phyloP scores from a whole-genome alignment of 2,888 invertebrate genomes.

The Abscondita cerata region DNA sequence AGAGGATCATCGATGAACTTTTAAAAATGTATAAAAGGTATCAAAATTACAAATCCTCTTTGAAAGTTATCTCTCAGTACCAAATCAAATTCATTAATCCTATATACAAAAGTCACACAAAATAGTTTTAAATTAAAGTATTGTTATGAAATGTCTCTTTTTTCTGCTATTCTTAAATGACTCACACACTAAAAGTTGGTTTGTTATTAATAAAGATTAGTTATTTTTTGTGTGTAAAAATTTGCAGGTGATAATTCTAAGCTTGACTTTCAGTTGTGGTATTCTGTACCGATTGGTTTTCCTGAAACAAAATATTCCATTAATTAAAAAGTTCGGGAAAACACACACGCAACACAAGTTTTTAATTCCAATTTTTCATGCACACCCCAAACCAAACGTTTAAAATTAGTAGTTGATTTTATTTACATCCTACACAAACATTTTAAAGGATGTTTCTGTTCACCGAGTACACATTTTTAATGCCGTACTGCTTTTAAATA shows the following conservation, averaged over 20 bases:
- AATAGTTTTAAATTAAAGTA: conserved; percentile 10
- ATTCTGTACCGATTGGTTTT: conserved; percentile 66
- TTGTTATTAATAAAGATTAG: conserved; percentile 53
- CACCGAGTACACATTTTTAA: too few species aligned
- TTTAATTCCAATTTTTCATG: too few species aligned
- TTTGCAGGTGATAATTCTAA: conserved; percentile 48
- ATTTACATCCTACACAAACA: too few species aligned
- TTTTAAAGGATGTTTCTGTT: too few species aligned
- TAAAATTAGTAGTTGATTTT: too few species aligned
- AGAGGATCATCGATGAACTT: conserved; percentile 28
- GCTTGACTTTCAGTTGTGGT: conserved; percentile 68
- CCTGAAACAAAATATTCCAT: conserved; percentile 60
- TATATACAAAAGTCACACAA: conserved; percentile 21
- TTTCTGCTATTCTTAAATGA: conserved; percentile 55
- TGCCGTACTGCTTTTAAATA: too few species aligned
- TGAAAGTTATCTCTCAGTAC: conserved; percentile 29
- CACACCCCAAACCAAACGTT: too few species aligned
- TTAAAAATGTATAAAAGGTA: conserved; percentile 31
- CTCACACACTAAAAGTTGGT: conserved; percentile 59
- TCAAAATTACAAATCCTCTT: conserved; percentile 30
- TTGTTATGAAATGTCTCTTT: conserved; percentile 57
- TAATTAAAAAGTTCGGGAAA: too few species aligned
- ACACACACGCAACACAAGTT: too few species aligned
- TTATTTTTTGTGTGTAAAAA: conserved; percentile 45
- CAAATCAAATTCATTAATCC: conserved; percentile 22